These are phyloP conservation scores for Malurus melanocephalus DNA, from an alignment of 2,113 vertebrate genomes.

Conservation along the genomic window DNA sequence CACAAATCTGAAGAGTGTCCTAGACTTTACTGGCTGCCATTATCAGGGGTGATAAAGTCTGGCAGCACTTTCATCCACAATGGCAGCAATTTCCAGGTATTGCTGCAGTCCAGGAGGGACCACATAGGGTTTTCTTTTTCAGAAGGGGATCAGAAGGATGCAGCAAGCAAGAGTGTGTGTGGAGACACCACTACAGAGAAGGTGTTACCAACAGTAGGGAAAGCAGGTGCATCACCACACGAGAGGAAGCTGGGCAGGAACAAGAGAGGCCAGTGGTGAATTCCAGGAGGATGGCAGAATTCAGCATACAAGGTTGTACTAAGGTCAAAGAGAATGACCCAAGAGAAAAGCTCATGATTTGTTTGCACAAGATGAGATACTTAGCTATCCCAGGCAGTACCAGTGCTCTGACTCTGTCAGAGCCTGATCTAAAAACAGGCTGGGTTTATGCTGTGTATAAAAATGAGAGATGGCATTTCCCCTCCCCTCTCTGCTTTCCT, in stretches of 20 bases:
- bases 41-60: background rate
- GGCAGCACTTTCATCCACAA: background rate
- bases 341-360: conserved; percentile 22
- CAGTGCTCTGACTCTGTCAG: background rate
- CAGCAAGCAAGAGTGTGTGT: background rate
- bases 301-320: background rate
- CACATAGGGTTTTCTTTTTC: background rate
- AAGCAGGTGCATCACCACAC: background rate
- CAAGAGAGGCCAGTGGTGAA: background rate
- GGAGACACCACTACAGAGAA: background rate
- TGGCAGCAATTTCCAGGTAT: background rate
- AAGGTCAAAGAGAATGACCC: background rate
- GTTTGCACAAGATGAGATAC: conserved; percentile 42
- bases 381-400: conserved; percentile 32
- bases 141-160: background rate
- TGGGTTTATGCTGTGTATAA: background rate
- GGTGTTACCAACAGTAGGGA: background rate
- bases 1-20: background rate
- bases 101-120: background rate
- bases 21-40: background rate
- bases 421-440: conserved; percentile 21
- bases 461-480: background rate
- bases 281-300: conserved; percentile 23
- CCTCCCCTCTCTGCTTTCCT: background rate
- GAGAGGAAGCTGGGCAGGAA: background rate